Conservation (phyloP, 1,140 invertebrate species). For the Drosophila grimshawi region DNA sequence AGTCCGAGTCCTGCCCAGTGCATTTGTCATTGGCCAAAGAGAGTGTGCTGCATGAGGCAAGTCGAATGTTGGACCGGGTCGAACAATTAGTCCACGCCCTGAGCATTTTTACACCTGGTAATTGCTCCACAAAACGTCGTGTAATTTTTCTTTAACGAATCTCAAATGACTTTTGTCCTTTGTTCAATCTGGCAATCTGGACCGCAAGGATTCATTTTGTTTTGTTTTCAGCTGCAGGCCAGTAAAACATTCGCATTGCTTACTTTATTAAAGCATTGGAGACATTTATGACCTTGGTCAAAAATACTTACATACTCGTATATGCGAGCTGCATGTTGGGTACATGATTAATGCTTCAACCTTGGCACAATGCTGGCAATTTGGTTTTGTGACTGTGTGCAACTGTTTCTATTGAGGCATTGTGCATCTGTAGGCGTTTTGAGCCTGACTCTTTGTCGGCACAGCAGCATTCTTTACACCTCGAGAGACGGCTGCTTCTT, state of each 20-base stretch:
- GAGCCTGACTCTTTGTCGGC: conserved; percentile 58
- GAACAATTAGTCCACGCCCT: conserved; percentile 78
- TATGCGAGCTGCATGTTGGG: conserved; percentile 1
- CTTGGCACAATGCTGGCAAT: conserved; percentile 54
- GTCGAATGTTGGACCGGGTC: conserved; percentile 52
- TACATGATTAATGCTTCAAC: conserved; percentile 63
- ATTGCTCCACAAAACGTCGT: conserved; percentile 77
- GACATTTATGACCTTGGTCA: conserved; percentile 70
- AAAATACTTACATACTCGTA: conserved; percentile 13
- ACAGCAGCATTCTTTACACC: conserved; percentile 68
- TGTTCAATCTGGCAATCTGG: conserved; percentile 51
- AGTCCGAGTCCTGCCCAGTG: conserved; percentile 25
- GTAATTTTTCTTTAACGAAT: conserved; percentile 80
- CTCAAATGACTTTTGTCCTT: conserved; percentile 71
- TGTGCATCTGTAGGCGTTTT: conserved; percentile 68
- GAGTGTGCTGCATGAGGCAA: conserved; percentile 20
- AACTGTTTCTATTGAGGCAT: conserved; percentile 71
- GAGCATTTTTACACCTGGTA: conserved; percentile 76
- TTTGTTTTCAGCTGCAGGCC: conserved; percentile 30
- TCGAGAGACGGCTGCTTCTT: conserved; percentile 51
- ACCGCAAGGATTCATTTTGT: conserved; percentile 20
- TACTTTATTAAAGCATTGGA: conserved; percentile 28
- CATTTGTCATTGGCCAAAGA: conserved; percentile 58
- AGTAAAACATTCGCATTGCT: conserved; percentile 23
- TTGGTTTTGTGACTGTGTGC: conserved; percentile 25